Evolutionary conservation across 2,888 invertebrate genomes (phyloP).

Genomic region (Hirudinaria manillensis): DNA sequence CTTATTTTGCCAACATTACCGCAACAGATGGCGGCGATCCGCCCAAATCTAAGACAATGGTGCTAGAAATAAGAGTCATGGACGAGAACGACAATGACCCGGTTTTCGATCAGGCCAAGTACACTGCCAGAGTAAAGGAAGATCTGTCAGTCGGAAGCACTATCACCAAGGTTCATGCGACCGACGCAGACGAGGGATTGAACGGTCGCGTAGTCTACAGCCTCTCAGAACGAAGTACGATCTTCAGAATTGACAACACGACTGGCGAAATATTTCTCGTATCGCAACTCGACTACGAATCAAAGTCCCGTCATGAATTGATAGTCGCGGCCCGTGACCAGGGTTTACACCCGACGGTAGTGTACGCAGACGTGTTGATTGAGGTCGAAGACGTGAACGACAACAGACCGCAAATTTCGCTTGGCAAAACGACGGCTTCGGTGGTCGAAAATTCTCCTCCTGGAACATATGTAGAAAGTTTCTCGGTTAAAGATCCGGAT

Average conservation of each 20-base stretch:
- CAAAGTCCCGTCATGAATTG: constrained; percentile 35
- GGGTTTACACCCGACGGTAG: constrained; percentile 37
- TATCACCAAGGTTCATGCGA: constrained; percentile 37
- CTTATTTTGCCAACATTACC: constrained; percentile 36
- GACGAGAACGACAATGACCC: constrained; percentile 41
- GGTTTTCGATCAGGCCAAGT: constrained; percentile 32
- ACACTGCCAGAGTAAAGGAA: constrained; percentile 36
- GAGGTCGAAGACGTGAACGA: constrained; percentile 39
- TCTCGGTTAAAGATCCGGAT: constrained; percentile 37
- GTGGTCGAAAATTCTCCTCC: constrained; percentile 35
- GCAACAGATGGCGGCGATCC: constrained; percentile 39
- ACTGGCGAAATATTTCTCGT: constrained; percentile 38
- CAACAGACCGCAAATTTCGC: constrained; percentile 38
- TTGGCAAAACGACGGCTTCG: constrained; percentile 35
- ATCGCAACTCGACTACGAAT: constrained; percentile 38
- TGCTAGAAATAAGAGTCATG: constrained; percentile 35
- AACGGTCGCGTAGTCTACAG: constrained; percentile 39
- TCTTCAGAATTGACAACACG: constrained; percentile 36
- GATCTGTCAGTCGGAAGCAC: constrained; percentile 33
- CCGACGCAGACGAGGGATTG: constrained; percentile 38
- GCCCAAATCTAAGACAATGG: constrained; percentile 33
- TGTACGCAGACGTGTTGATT: constrained; percentile 35
- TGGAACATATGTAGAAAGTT: constrained; percentile 34
- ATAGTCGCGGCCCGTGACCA: constrained; percentile 36
- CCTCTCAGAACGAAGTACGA: constrained; percentile 31